Base-by-base conservation (phyloP, 2,797 vertebrate genomes). In the Astyanax mexicanus region DNA sequence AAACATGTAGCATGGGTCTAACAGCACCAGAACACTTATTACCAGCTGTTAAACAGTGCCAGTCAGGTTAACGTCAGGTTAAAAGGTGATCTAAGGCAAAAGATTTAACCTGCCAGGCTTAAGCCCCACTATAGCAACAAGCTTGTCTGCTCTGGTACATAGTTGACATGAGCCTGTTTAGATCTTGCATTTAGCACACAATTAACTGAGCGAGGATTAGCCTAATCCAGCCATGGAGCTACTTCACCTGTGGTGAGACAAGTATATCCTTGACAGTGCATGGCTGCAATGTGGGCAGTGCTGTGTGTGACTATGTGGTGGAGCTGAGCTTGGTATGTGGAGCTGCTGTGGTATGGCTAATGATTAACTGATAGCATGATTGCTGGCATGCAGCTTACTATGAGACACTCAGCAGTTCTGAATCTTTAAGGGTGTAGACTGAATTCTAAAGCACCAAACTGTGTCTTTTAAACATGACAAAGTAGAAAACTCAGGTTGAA, bases 271-370 rank as follows among this genome's bases (percentile, higher is more conserved):
- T 40, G 37, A 70, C 80, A 66, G 54, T 19, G 0, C 25, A 23
- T 62, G 35, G 57, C 45, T 64, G 27, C 6, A 69, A 15, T 52
- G 45, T 38, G 68, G 64, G 38, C 9, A 55, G 47, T 45, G 38
- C 42, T 19, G n/a, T n/a, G n/a, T n/a, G n/a, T n/a, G 68, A 54
- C 27, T 38, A 44, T 57, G 55, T 72, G 69, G 40, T 4, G 10
- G 40, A 27, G 49, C 47, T 51, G 15, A 17, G 44, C 23, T 37
- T 71, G 38, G 58, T 60, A 77, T 74, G 66, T 52, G 15, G 5
- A 76, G 66, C 68, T 69, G 69, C 60, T 40, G 2, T 21, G 61
- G 32, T 44, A 71, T 35, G 37, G 75, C 23, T 74, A 82, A 82
- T 80, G 61, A 77, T 77, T 77, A 77, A 77, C 74, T 15, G 19